Evolutionary conservation across 2,113 vertebrate genomes (phyloP), one percentile per base, ranked within the genome.

Genomic region (Corythaeola cristata): DNA sequence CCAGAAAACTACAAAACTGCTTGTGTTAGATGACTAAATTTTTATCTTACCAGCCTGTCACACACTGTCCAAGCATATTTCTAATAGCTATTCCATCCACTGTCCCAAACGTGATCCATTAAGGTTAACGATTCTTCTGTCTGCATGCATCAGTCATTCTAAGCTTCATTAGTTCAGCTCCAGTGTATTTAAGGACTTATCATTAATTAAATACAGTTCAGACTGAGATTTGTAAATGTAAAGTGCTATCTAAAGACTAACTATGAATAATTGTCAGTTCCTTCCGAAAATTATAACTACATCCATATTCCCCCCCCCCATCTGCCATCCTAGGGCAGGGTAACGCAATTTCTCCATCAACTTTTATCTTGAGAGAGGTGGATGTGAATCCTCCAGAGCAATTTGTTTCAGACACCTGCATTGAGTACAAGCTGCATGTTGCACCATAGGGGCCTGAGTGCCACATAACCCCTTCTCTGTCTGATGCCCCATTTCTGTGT

Each of bases 141-240:
- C 88, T 77, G 50, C 33, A 52, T n/a, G 37, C 55, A 90, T 96
- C 75, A 88, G 71, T 93, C 90, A 71, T 85, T 88, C 75, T 55
- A 93, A 94, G 37, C 14, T 52, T 63, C 55, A 50, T 86, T 93
- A 82, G 49, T 91, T 83, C 63, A 79, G 75, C 74, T 72, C 35
- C 41, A 77, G 50, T 63, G 47, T 90, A 83, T 83, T 88, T 80
- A 90, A 95, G 72, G 59, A 88, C 45, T 96, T 79, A 85, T 28
- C 60, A 87, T 83, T 89, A 91, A 95, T 89, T 96, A 94, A 95
- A 93, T 83, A 75, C n/a, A 62, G 20, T 33, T 85, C 6, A 1
- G 66, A 79, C 49, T 16, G 68, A 81, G 45, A 81, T 91, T 89
- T 94, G 64, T 95, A 91, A 94, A 89, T 47, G 49, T 93, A 87